Base-by-base conservation (phyloP, 2,888 invertebrate genomes). In the Stomorhina lunata region DNA sequence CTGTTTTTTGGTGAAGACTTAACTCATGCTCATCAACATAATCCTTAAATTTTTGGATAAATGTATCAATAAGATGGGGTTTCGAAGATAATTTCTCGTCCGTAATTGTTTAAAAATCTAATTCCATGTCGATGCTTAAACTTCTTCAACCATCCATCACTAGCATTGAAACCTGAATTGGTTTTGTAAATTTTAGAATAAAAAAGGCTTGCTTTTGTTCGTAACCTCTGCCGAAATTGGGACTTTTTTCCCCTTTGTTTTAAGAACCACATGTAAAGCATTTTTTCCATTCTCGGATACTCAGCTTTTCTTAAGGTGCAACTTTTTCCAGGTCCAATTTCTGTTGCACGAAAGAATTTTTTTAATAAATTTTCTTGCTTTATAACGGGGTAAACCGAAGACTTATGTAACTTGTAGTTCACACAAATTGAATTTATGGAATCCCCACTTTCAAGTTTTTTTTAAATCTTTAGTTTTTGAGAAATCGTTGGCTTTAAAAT, bases 131-230 rank as follows among this genome's bases (percentile, higher is more conserved):
- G n/a, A n/a, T n/a, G n/a, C n/a, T n/a, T n/a, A n/a, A n/a, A n/a
- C n/a, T n/a, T n/a, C n/a, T n/a, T n/a, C n/a, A n/a, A n/a, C n/a
- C n/a, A n/a, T n/a, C n/a, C n/a, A n/a, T n/a, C n/a, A n/a, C n/a
- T n/a, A n/a, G n/a, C n/a, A 65, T 65, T 65, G 65, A 40, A 65
- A 65, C 65, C n/a, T 65, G 40, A 65, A 65, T 65, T 65, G 22
- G 45, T 63, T 65, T 22, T 15, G 37, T 29, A 43, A 65, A 43
- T 45, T 65, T 65, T 65, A n/a, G 29, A 48, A 45, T 45, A 27
- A 29, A 65, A 65, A 20, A 27, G 27, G 4, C 12, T 27, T 15
- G 48, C 65, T 63, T 63, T 63, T 63, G 37, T 20, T 43, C 43
- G 12, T 40, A 43, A 63, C 40, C 4, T 40, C 15, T 61, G 37